Evolutionary conservation across 1,140 invertebrate genomes (phyloP).

Genomic region (Scylla paramamosain): DNA sequence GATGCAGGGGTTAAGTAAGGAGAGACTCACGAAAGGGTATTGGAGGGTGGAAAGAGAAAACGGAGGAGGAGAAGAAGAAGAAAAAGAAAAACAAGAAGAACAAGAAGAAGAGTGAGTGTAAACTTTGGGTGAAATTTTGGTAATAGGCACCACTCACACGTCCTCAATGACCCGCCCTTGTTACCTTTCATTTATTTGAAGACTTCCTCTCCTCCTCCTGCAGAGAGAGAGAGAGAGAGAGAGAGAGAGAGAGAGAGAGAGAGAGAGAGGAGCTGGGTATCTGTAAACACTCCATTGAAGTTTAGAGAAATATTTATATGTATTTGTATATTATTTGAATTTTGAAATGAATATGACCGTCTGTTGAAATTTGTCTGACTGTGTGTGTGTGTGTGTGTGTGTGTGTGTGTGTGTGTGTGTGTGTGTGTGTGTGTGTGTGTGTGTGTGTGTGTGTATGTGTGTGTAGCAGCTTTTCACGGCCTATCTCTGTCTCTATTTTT

Average conservation of each 20-base stretch:
- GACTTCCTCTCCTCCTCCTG: background rate
- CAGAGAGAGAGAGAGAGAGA: background rate
- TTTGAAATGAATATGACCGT: background rate
- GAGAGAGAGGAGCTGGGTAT: background rate
- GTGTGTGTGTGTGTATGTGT: conserved; percentile 29
- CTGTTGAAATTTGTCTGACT: background rate
- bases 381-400: conserved; percentile 8
- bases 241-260: background rate
- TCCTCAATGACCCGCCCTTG: no score
- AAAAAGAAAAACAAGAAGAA: background rate
- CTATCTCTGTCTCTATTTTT: background rate
- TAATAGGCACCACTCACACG: no score
- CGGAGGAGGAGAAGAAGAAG: background rate
- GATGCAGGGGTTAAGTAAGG: background rate
- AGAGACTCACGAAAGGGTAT: background rate
- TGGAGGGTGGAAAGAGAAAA: background rate
- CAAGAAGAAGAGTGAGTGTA: background rate
- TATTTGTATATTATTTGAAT: background rate
- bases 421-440: conserved; percentile 28
- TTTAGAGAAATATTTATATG: background rate
- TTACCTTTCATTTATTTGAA: background rate
- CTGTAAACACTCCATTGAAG: background rate
- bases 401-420: conserved; percentile 34
- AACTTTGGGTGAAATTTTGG: no score
- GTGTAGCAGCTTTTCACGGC: background rate